A percentile compares a stretch with the other conserved stretches of the same genome.
Conservation (phyloP, 2,797 vertebrate genomes). For the Enteromius treurensis region DNA sequence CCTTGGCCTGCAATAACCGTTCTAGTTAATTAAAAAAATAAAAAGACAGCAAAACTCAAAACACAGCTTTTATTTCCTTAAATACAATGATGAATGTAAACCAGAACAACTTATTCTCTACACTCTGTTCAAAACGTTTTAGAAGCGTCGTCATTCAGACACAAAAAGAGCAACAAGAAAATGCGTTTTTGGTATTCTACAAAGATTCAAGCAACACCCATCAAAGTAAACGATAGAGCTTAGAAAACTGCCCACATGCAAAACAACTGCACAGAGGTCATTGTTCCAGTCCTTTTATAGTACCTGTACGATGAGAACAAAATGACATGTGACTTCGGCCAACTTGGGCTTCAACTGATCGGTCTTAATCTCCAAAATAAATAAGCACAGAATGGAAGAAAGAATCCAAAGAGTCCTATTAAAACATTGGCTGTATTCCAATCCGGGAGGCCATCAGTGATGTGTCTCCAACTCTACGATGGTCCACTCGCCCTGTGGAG, state of each 20-base stretch:
- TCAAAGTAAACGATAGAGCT: constrained; percentile 69
- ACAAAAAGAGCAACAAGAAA: constrained; percentile 63
- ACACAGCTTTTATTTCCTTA: constrained; percentile 72
- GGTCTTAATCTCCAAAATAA: constrained; percentile 54
- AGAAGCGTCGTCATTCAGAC: constrained; percentile 59
- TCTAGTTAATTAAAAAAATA: background rate
- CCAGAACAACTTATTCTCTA: constrained; percentile 58
- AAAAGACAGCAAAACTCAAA: constrained; percentile 6
- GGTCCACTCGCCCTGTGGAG: constrained; percentile 98
- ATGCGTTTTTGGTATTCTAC: constrained; percentile 60
- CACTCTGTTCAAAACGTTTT: constrained; percentile 67
- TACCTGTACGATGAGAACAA: constrained; percentile 53
- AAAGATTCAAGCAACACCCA: constrained; percentile 68
- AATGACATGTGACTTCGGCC: constrained; percentile 27
- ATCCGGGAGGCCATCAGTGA: constrained; percentile 79
- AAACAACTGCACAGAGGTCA: constrained; percentile 65
- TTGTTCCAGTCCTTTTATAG: constrained; percentile 53
- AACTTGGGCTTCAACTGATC: constrained; percentile 58
- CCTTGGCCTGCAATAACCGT: background rate
- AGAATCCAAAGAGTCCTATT: constrained; percentile 37
- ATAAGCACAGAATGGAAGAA: constrained; percentile 26
- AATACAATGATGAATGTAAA: constrained; percentile 74
- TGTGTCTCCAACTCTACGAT: constrained; percentile 98
- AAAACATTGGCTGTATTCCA: constrained; percentile 47
- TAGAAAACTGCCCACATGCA: constrained; percentile 80